Conservation (phyloP, 2,113 vertebrate species). For the Globicephala melas region DNA sequence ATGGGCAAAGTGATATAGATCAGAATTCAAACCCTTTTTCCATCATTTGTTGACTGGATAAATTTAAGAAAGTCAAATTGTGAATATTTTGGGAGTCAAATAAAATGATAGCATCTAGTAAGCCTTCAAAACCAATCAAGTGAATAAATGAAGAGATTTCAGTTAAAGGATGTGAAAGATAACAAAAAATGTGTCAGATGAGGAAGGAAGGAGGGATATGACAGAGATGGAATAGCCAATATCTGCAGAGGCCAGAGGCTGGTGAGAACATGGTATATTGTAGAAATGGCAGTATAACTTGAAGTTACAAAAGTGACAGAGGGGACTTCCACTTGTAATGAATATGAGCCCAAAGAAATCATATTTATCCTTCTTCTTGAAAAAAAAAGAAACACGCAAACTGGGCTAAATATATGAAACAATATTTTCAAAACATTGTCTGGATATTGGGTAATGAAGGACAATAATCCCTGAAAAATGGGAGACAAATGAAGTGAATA, state of each 20-base stretch:
- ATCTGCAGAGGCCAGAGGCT: background rate
- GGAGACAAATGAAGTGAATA: background rate
- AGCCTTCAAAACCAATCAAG: background rate
- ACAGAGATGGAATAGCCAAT: background rate
- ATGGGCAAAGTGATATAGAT: background rate
- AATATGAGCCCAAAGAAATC: background rate
- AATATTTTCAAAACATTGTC: background rate
- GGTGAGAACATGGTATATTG: background rate
- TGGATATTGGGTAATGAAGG: background rate
- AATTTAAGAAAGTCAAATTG: background rate
- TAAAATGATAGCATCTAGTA: background rate
- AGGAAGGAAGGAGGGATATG: background rate
- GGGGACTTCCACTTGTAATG: background rate
- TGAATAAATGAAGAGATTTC: background rate
- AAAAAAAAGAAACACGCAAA: background rate
- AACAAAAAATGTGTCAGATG: background rate
- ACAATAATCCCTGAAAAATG: background rate
- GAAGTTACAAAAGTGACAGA: background rate
- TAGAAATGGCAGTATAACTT: background rate
- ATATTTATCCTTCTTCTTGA: background rate
- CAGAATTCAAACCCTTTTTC: background rate
- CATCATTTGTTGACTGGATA: background rate
- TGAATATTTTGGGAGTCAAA: background rate
- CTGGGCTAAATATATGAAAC: background rate
- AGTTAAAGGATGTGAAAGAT: background rate